Evolutionary conservation across 1,140 invertebrate genomes (phyloP).

Genomic region (Eupeodes corollae): DNA sequence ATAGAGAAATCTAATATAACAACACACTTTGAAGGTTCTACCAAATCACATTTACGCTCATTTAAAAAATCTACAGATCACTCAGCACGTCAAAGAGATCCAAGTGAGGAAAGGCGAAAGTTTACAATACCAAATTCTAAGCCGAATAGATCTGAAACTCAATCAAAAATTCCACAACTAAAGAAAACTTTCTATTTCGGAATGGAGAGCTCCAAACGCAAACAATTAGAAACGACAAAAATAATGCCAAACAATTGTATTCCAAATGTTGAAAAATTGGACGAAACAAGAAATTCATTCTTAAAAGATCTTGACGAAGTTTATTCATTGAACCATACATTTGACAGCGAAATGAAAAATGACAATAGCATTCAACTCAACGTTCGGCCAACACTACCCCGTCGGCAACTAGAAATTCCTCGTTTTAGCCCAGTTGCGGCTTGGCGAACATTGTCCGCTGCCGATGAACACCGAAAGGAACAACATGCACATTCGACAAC

Average conservation of each 20-base stretch:
- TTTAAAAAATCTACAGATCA: not conserved
- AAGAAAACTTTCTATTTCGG: slow-evolving; percentile 67
- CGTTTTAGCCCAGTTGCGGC: slow-evolving; percentile 71
- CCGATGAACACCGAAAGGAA: slow-evolving; percentile 8
- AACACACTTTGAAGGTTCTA: no score
- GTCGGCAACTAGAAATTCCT: slow-evolving; percentile 60
- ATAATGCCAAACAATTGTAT: not conserved
- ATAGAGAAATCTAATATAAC: no score
- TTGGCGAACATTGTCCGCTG: slow-evolving; percentile 54
- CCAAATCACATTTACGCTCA: no score
- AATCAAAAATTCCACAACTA: slow-evolving; percentile 28
- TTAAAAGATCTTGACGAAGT: no score
- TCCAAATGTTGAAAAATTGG: not conserved
- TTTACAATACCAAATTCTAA: not conserved
- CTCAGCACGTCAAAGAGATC: not conserved
- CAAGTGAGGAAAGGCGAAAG: not conserved
- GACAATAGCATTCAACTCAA: slow-evolving; percentile 53
- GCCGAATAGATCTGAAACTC: not conserved
- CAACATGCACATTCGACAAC: not conserved
- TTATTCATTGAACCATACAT: slow-evolving; percentile 3
- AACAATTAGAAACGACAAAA: not conserved
- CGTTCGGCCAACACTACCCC: slow-evolving; percentile 62
- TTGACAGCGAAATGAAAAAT: slow-evolving; percentile 9
- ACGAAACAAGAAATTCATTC: no score
- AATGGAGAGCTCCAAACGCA: slow-evolving; percentile 44